Conservation (phyloP, 2,888 invertebrate genomes). For the Matsumyia berberina region DNA sequence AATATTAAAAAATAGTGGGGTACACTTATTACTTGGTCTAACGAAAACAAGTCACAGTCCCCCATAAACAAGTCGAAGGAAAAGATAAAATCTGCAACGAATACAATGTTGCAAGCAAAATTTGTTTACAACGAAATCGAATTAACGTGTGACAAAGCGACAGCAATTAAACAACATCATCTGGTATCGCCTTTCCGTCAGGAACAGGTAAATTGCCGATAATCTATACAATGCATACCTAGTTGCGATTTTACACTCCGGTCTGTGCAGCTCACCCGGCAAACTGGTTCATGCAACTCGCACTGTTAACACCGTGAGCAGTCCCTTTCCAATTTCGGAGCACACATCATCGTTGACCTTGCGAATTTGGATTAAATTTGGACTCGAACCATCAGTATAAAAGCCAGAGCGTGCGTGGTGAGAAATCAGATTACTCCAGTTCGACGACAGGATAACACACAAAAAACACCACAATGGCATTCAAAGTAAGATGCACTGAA, state of each 20-base stretch:
- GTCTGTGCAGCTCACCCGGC: constrained; percentile 27
- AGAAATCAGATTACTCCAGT: constrained; percentile 78
- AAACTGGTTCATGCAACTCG: constrained; percentile 58
- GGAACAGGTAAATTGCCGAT: constrained; percentile 29
- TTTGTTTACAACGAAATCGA: constrained; percentile 10
- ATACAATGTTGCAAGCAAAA: background rate
- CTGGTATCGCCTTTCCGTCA: constrained; percentile 22
- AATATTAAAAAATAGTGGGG: too few species aligned
- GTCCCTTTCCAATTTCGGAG: constrained; percentile 64
- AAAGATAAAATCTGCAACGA: constrained; percentile 4
- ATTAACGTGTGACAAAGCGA: background rate
- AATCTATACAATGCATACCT: constrained; percentile 14
- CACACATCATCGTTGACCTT: constrained; percentile 58
- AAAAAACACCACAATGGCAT: constrained; percentile 77
- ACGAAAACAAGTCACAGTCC: too few species aligned
- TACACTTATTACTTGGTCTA: too few species aligned
- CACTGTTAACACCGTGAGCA: constrained; percentile 15
- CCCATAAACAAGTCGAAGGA: too few species aligned
- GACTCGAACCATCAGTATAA: constrained; percentile 59
- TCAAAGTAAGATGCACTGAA: constrained; percentile 77
- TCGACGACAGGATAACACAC: constrained; percentile 73
- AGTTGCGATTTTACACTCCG: constrained; percentile 5
- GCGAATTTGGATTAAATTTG: constrained; percentile 55
- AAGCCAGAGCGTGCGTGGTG: constrained; percentile 32
- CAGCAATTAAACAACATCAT: constrained; percentile 35